A percentile compares a stretch with the other conserved stretches of the same genome.
phyloP scores from a whole-genome alignment of 2,888 invertebrate genomes.

The Platycheirus albimanus region DNA sequence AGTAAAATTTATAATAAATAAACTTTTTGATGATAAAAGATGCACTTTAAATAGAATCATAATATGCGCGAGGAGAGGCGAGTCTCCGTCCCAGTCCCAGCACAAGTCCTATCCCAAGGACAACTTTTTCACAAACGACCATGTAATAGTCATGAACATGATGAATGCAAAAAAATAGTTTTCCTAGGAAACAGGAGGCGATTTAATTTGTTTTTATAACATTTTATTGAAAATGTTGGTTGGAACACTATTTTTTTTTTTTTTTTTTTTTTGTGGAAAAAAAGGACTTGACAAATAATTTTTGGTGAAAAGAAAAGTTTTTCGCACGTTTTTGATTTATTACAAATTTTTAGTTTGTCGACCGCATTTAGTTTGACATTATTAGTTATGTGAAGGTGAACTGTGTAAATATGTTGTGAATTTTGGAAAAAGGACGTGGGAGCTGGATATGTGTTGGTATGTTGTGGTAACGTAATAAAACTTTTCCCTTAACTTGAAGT shows the following conservation, averaged over 20 bases:
- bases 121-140: conserved; percentile 7
- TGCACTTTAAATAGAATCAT: not conserved
- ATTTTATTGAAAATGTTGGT: conserved; percentile 9
- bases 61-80: too few species aligned
- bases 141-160: conserved; percentile 13
- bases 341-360: not conserved
- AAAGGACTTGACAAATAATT: not conserved
- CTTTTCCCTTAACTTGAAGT: too few species aligned
- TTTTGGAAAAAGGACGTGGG: too few species aligned
- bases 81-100: too few species aligned
- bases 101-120: not conserved
- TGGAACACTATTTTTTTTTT: too few species aligned
- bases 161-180: not conserved
- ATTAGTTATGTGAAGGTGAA: too few species aligned
- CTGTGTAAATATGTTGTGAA: too few species aligned
- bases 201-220: conserved; percentile 4
- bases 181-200: not conserved
- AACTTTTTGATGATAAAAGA: not conserved
- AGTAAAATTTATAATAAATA: conserved; percentile 2
- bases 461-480: too few species aligned
- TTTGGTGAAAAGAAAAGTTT: not conserved
- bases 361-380: too few species aligned
- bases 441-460: too few species aligned
- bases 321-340: not conserved
- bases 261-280: too few species aligned